Base-by-base conservation (phyloP, 53 echinoderm and acorn worm genomes). In the Pentamera pediparva region DNA sequence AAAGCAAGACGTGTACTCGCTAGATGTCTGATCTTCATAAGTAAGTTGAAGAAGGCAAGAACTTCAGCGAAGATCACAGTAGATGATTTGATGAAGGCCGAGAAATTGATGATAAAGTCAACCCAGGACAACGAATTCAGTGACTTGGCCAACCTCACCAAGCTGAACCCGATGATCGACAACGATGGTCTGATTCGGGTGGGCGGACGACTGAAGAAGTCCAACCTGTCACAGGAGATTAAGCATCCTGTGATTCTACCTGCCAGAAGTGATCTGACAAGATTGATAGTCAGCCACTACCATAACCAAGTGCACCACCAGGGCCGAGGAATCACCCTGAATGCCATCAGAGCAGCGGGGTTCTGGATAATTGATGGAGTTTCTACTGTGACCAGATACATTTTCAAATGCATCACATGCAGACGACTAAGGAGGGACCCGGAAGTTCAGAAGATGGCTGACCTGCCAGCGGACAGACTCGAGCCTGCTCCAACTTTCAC, bases 81-180 rank as follows among this genome's bases (percentile, higher is more conserved):
- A 7, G 56, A 56, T 56, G 56, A 56, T 56, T 22, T 56, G 56
- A 56, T 22, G 7, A 13, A 56, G 56, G 56, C 56, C 21, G 56
- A 56, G 21, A 56, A 22, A 22, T 56, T 56, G 56, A 56, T 56
- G 21, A 22, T 56, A 22, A 56, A 56, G 7, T 15, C 18, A 22
- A 15, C 21, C 56, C 7, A 56, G 21, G 8, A 56, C 56, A 56
- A 22, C 7, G 56, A 56, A 20, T 22, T 32, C 15, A 27, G 1
- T 48, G 59, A 84, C 24, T 27, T 78, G 32, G 74, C 79, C n/a
- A 61, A n/a, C n/a, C n/a, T n/a, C n/a, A n/a, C n/a, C n/a, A n/a
- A n/a, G n/a, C n/a, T n/a, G n/a, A n/a, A n/a, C n/a, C n/a, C n/a
- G n/a, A n/a, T n/a, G n/a, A n/a, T n/a, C n/a, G n/a, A n/a, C n/a